phyloP scores from a whole-genome alignment of 2,113 vertebrate species.

The Nesoenas mayeri region DNA sequence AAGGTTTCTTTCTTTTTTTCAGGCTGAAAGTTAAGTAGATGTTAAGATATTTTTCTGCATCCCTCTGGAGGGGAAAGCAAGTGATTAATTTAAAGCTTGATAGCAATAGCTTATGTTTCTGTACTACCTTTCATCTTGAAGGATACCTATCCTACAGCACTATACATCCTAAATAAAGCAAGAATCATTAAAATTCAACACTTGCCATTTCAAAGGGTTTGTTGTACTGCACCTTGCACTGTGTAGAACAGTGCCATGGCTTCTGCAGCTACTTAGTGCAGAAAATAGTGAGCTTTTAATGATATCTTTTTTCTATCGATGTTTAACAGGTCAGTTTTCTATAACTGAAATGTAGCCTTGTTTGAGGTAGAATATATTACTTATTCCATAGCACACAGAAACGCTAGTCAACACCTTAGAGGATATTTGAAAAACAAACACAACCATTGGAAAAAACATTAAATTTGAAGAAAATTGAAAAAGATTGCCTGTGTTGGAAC shows the following conservation, averaged over 20 bases:
- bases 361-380: background rate
- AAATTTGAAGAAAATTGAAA: background rate
- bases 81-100: constrained; percentile 50
- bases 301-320: background rate
- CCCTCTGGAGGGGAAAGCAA: constrained; percentile 5
- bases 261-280: background rate
- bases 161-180: constrained; percentile 48
- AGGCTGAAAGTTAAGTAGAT: background rate
- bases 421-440: background rate
- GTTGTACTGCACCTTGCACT: background rate
- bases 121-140: constrained; percentile 40
- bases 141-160: constrained; percentile 39
- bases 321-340: background rate
- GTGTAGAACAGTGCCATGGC: background rate
- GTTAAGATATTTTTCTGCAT: constrained; percentile 26
- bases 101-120: constrained; percentile 33
- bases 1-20: background rate
- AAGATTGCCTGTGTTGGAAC: background rate
- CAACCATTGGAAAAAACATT: background rate
- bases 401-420: background rate
- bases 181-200: constrained; percentile 46
- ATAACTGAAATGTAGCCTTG: background rate
- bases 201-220: background rate
- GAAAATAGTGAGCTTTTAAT: background rate
- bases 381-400: background rate